These are phyloP conservation scores for Heliconius sara DNA, from an alignment of 2,888 invertebrate species.

Conservation along the genomic window DNA sequence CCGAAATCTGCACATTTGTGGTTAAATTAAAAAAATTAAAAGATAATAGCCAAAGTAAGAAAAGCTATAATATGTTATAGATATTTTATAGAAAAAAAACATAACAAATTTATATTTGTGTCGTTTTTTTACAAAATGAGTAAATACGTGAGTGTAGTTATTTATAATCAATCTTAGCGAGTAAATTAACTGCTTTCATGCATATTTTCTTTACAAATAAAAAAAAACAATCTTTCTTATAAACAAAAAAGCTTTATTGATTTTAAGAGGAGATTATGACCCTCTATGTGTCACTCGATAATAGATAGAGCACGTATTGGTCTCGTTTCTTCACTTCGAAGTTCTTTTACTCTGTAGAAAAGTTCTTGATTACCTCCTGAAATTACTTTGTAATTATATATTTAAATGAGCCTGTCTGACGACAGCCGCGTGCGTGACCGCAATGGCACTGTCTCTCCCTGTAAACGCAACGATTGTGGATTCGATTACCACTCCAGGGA, in stretches of 20 bases:
- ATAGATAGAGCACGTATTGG: conserved; percentile 1
- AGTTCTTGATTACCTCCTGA: neutral
- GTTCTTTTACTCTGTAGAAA: neutral
- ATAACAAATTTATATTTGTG: too few relatives aligned
- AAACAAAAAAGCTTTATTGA: neutral
- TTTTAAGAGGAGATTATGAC: conserved; percentile 1
- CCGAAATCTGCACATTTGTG: too few relatives aligned
- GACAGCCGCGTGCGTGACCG: too few relatives aligned
- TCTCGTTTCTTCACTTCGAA: neutral
- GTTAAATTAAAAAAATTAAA: too few relatives aligned
- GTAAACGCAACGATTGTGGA: neutral
- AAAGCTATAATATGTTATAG: too few relatives aligned
- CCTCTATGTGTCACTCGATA: neutral
- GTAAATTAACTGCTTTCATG: neutral
- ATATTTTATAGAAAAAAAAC: too few relatives aligned
- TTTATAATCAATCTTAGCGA: too few relatives aligned
- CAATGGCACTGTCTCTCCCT: neutral
- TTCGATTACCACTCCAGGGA: neutral
- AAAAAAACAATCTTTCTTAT: too few relatives aligned
- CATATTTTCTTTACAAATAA: neutral
- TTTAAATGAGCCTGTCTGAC: neutral
- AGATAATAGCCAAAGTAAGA: too few relatives aligned
- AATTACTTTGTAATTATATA: neutral
- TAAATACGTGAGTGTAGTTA: too few relatives aligned
- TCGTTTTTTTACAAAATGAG: too few relatives aligned